Conservation (phyloP, 35 echinoderm and acorn worm genomes). For the Ophioderma brevispina region DNA sequence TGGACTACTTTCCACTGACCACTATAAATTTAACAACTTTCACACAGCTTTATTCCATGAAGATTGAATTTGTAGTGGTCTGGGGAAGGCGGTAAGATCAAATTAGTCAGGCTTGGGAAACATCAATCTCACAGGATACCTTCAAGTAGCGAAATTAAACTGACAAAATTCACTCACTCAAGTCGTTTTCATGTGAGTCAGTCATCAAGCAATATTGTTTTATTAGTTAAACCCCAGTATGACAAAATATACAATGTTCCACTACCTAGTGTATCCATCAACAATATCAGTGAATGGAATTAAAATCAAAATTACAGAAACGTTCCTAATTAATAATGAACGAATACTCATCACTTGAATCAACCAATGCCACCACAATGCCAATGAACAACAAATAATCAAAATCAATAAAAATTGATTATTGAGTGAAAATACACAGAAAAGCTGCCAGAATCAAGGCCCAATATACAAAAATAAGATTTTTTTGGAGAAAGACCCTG, state of each 20-base stretch:
- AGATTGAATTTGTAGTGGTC: too few species aligned
- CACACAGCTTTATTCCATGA: too few species aligned
- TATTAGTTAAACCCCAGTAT: slow-evolving; percentile 67
- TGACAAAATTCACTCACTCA: too few species aligned
- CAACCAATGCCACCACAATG: slow-evolving; percentile 1
- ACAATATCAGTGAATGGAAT: neutral
- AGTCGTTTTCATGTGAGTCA: neutral
- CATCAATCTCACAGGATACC: too few species aligned
- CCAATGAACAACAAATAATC: neutral
- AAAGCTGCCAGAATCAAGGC: slow-evolving; percentile 5
- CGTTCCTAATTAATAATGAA: neutral
- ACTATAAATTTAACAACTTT: too few species aligned
- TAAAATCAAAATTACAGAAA: neutral
- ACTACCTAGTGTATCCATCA: slow-evolving; percentile 2
- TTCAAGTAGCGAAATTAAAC: too few species aligned
- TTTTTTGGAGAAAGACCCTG: neutral
- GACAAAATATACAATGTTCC: slow-evolving; percentile 66
- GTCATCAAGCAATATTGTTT: slow-evolving; percentile 31
- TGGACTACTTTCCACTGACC: too few species aligned
- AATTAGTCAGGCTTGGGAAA: too few species aligned
- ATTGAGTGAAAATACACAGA: neutral
- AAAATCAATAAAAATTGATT: neutral
- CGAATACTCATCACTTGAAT: neutral
- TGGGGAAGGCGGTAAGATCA: too few species aligned
- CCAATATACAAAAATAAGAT: neutral